Evolutionary conservation across 2,113 vertebrate species (phyloP).

Genomic region (Pollachius pollachius): DNA sequence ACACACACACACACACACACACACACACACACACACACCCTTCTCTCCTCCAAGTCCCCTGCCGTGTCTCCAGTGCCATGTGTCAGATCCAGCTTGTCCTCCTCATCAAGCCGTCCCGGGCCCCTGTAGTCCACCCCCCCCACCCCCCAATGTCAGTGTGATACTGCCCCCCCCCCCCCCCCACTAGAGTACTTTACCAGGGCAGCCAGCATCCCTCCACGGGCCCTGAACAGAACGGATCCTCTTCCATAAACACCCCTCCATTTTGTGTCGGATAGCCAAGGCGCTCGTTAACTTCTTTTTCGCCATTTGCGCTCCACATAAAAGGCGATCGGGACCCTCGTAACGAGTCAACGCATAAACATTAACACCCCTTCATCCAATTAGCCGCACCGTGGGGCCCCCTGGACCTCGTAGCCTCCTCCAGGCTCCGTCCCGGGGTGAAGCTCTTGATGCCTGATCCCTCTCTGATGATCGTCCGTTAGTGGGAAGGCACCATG

Average conservation of each 20-base stretch:
- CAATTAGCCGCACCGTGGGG: too few relatives aligned
- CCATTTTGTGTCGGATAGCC: too few relatives aligned
- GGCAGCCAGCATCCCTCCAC: slow-evolving; percentile 10
- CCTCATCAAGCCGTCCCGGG: slow-evolving; percentile 35
- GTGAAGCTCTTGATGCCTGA: neutral
- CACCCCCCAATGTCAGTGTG: neutral
- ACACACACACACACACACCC: neutral
- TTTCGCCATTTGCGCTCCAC: too few relatives aligned
- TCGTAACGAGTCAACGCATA: too few relatives aligned
- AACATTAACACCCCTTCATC: too few relatives aligned
- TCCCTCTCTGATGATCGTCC: neutral
- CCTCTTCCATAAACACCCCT: too few relatives aligned
- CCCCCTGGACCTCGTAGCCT: too few relatives aligned
- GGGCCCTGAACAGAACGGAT: too few relatives aligned
- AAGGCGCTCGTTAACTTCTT: too few relatives aligned
- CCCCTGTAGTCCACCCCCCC: neutral
- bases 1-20: too few relatives aligned
- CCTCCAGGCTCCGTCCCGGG: too few relatives aligned
- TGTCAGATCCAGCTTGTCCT: slow-evolving; percentile 25
- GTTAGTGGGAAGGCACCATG: slow-evolving; percentile 27
- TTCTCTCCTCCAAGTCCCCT: slow-evolving; percentile 15
- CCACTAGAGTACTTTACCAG: slow-evolving; percentile 38
- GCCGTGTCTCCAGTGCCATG: slow-evolving; percentile 35
- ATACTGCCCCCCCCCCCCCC: slow-evolving; percentile 33
- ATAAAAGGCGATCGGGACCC: too few relatives aligned